Evolutionary conservation across 2,797 vertebrate species (phyloP).

Genomic region (Coregonus ussuriensis): DNA sequence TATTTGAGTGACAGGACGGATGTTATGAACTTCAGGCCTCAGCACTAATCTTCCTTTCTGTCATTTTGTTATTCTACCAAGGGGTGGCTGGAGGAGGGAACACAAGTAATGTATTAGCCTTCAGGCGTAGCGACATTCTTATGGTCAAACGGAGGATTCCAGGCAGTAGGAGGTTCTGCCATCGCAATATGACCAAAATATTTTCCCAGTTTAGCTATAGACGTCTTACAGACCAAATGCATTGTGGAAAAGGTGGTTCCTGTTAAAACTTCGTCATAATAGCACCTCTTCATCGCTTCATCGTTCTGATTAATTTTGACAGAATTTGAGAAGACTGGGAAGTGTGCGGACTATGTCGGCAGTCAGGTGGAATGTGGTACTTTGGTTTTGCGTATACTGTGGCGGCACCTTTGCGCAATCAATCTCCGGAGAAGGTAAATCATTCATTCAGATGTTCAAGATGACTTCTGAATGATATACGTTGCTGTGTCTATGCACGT

Average conservation of each 20-base stretch:
- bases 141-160: constrained; percentile 4
- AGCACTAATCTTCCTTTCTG: not conserved
- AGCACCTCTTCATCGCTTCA: not conserved
- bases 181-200: not conserved
- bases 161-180: not conserved
- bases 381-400: constrained; percentile 30
- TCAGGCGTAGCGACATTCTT: constrained; percentile 14
- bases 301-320: not conserved
- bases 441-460: not conserved
- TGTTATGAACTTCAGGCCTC: not conserved
- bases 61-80: not conserved
- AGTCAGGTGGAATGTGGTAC: not conserved
- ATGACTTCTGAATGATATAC: not conserved
- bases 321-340: not conserved
- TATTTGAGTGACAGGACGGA: not conserved
- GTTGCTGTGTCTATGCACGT: not conserved
- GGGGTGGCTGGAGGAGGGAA: not conserved
- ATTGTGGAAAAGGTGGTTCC: too few species aligned
- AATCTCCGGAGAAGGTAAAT: constrained; percentile 57
- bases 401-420: constrained; percentile 13
- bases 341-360: not conserved
- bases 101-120: not conserved
- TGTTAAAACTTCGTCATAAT: not conserved
- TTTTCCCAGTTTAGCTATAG: not conserved
- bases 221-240: too few species aligned